Evolutionary conservation across 2,113 vertebrate genomes (phyloP).

Genomic region (Copsychus sechellarum): DNA sequence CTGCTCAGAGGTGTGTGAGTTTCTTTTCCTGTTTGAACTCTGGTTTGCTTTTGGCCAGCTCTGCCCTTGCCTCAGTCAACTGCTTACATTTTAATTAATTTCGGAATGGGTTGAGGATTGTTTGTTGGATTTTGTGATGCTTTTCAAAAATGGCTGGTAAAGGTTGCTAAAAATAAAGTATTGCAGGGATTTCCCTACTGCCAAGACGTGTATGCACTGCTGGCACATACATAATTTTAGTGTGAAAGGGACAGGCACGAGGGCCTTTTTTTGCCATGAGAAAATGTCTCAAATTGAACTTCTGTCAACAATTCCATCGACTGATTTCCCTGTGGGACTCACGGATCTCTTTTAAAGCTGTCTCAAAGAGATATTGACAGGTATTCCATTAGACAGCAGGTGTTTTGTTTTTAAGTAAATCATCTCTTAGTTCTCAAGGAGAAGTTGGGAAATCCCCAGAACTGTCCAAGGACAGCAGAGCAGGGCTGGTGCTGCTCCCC

Average conservation of each 20-base stretch:
- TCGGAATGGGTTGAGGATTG: not conserved
- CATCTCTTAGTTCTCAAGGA: not conserved
- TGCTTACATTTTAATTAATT: not conserved
- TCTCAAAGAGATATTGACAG: not conserved
- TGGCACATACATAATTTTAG: not conserved
- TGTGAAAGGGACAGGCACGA: not conserved
- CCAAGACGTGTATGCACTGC: not conserved
- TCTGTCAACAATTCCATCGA: not conserved
- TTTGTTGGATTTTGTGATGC: not conserved
- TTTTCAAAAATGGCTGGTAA: not conserved
- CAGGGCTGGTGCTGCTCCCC: not conserved
- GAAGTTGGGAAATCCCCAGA: not conserved
- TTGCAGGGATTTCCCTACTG: not conserved
- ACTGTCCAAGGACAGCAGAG: not conserved
- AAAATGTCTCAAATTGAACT: not conserved
- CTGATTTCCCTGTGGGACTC: not conserved
- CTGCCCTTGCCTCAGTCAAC: not conserved
- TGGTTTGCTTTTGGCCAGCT: not conserved
- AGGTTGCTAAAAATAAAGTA: not conserved
- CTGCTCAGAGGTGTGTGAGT: not conserved
- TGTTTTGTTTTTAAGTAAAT: not conserved
- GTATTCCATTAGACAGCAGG: not conserved
- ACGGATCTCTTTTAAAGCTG: not conserved
- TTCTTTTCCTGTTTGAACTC: not conserved
- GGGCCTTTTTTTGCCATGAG: not conserved